phyloP scores from a whole-genome alignment of 2,888 invertebrate genomes.

The Diloba caeruleocephala region DNA sequence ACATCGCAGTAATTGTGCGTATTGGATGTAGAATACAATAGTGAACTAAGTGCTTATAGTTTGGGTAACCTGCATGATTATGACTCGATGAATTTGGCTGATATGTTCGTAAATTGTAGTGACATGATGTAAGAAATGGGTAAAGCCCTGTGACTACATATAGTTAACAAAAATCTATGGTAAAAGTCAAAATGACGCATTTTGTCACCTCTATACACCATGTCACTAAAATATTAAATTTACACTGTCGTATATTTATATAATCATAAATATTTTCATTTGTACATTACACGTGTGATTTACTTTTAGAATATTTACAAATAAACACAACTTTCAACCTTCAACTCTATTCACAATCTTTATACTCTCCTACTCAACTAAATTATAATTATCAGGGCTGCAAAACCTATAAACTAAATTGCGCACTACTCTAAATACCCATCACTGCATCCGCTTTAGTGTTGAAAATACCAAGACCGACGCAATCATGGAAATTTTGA shows the following conservation, averaged over 20 bases:
- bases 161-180: constrained; percentile 71
- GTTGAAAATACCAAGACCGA: neutral
- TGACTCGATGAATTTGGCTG: constrained; percentile 70
- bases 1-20: constrained; percentile 71
- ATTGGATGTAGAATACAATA: constrained; percentile 61
- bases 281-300: constrained; percentile 85
- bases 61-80: constrained; percentile 63
- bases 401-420: constrained; percentile 74
- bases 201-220: constrained; percentile 77
- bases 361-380: constrained; percentile 65
- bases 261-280: constrained; percentile 84
- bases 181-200: constrained; percentile 72
- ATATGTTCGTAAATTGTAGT: constrained; percentile 77
- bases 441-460: constrained; percentile 27
- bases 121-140: constrained; percentile 84
- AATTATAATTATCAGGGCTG: constrained; percentile 77
- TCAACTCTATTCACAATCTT: constrained; percentile 76
- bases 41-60: constrained; percentile 53
- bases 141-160: constrained; percentile 75
- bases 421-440: constrained; percentile 41
- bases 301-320: constrained; percentile 82
- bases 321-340: constrained; percentile 79
- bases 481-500: constrained; percentile 27
- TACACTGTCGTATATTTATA: constrained; percentile 78
- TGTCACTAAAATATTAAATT: constrained; percentile 87